Percentiles rank a stretch among this genome's conserved stretches.
phyloP scores from a whole-genome alignment of 2,888 invertebrate genomes.

The Machimus atricapillus region DNA sequence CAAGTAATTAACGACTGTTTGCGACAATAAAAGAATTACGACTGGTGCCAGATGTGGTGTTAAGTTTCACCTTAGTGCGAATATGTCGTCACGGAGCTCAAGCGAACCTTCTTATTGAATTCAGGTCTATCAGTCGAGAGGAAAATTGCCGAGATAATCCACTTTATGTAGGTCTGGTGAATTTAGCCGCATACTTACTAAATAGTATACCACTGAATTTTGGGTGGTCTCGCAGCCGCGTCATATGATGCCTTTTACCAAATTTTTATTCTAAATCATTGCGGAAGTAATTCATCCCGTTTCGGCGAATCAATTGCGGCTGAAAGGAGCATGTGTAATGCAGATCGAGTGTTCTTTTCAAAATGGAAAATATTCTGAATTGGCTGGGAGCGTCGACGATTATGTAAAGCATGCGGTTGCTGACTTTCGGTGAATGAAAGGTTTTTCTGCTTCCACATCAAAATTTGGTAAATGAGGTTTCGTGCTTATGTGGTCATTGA shows the following conservation, averaged over 20 bases:
- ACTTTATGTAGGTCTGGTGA: neutral
- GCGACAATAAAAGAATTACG: neutral
- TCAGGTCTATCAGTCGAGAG: neutral
- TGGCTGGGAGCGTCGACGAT: neutral
- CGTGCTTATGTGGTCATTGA: neutral
- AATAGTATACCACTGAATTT: neutral
- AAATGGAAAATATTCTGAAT: neutral
- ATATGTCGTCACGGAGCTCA: neutral
- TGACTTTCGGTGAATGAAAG: neutral
- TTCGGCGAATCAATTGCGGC: neutral
- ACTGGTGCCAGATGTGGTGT: neutral
- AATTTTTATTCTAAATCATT: neutral
- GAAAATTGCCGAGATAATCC: neutral
- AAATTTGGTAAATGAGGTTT: neutral
- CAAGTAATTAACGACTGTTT: neutral
- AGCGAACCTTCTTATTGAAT: neutral
- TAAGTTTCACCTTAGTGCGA: conserved; percentile 1
- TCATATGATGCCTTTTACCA: neutral
- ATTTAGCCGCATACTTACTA: too few species aligned
- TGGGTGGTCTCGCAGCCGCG: neutral
- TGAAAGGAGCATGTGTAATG: neutral
- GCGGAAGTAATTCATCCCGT: neutral
- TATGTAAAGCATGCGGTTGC: neutral
- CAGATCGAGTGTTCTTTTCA: neutral
- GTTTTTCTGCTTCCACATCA: neutral